Evolutionary conservation across 92 coral and sea anemone genomes (phyloP), one percentile per base, ranked within the genome.

Genomic region (Muricea muricata): DNA sequence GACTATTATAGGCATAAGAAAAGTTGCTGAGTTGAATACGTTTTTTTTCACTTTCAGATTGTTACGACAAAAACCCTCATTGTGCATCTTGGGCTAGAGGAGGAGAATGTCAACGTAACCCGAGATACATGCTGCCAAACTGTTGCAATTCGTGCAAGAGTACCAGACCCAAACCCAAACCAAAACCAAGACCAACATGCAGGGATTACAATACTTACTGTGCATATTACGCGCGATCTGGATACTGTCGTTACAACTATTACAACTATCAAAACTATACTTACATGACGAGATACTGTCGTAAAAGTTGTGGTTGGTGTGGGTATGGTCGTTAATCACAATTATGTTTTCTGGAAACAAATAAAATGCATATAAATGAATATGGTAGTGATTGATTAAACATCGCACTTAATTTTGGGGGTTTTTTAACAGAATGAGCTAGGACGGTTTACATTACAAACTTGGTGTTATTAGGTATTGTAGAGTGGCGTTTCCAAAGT

Each of bases 241-340:
- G 95, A 2, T 78, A 93, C 65, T 95, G 98, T 54, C 20, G 29
- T 0, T 72, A 72, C n/a, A 94, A 90, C 39, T 32, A 29, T 28
- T 63, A 52, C 8, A 52, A 52, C 60, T 17, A 10, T 3, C 11
- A 24, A 6, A 35, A 32, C 12, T 50, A 46, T 39, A 13, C 4
- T 6, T 71, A 71, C 39, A 71, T 71, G 78, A 3, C 29, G 2
- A 37, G 8, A 39, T 40, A 39, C 52, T 71, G 78, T 45, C 54
- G 34, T 4, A 71, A n/a, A 5, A 71, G 78, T n/a, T 71, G 78
- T 14, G 52, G 34, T 1, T n/a, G 55, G 4, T 71, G 78, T n/a
- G n/a, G n/a, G n/a, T n/a, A n/a, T n/a, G n/a, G n/a, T 23, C 52
- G 46, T 14, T 34, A 15, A 29, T 1, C n/a, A n/a, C n/a, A n/a